Evolutionary conservation across 2,797 vertebrate genomes (phyloP).

Genomic region (Crypturellus tataupa): DNA sequence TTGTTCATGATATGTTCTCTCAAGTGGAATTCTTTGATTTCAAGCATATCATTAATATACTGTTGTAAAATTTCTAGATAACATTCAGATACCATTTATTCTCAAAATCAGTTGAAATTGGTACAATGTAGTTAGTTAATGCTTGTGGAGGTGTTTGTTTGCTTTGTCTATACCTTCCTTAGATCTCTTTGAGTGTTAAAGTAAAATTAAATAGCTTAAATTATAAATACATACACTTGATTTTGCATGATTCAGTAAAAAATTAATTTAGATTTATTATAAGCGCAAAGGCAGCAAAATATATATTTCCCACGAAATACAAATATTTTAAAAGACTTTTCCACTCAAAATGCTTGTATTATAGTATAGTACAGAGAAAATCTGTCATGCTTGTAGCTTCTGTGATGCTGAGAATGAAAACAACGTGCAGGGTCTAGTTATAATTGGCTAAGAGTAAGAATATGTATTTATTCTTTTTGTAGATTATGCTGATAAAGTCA

Average conservation of each 20-base stretch:
- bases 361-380: background rate
- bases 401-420: background rate
- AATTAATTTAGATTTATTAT: background rate
- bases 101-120: background rate
- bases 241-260: background rate
- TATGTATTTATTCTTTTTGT: background rate
- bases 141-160: background rate
- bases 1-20: conserved; percentile 9
- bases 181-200: background rate
- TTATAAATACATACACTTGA: background rate
- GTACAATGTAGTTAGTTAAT: background rate
- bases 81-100: background rate
- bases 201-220: background rate
- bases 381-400: background rate
- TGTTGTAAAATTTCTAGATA: background rate
- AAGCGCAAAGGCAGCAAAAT: conserved; percentile 14
- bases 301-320: background rate
- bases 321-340: background rate
- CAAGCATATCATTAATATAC: background rate
- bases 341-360: background rate
- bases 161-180: background rate
- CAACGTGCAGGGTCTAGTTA: background rate
- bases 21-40: background rate
- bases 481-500: background rate
- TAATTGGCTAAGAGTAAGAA: background rate